Conservation (phyloP, 2,113 vertebrate species). For the Picathartes gymnocephalus region DNA sequence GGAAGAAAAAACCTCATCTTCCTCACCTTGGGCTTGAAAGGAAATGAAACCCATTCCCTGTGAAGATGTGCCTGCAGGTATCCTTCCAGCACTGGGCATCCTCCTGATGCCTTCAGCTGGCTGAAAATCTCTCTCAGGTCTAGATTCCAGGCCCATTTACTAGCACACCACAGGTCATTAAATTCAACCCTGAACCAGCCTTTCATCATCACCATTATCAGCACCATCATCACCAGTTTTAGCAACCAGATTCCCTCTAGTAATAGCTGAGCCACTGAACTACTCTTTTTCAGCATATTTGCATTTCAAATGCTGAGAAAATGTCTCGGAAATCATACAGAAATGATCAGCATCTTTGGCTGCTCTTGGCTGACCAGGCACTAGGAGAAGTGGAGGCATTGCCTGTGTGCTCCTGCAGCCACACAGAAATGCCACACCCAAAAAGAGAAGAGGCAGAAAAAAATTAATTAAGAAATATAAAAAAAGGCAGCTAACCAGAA, state of each 20-base stretch:
- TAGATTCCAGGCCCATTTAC: background rate
- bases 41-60: background rate
- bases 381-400: background rate
- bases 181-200: background rate
- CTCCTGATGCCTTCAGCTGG: background rate
- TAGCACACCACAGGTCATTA: background rate
- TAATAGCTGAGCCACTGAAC: background rate
- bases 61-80: accelerated
- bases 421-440: background rate
- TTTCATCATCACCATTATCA: background rate
- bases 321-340: background rate
- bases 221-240: background rate
- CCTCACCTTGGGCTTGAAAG: background rate
- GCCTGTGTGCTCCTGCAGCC: background rate
- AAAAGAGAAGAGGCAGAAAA: background rate
- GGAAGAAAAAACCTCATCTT: background rate
- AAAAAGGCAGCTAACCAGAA: background rate
- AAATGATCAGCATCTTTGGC: background rate
- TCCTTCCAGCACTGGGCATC: background rate
- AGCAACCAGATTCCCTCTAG: background rate
- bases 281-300: background rate
- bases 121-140: background rate
- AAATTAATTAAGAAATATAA: background rate
- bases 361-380: background rate
- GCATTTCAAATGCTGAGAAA: background rate